phyloP scores from a whole-genome alignment of 2,888 invertebrate species.

The Drosophila pegasa region DNA sequence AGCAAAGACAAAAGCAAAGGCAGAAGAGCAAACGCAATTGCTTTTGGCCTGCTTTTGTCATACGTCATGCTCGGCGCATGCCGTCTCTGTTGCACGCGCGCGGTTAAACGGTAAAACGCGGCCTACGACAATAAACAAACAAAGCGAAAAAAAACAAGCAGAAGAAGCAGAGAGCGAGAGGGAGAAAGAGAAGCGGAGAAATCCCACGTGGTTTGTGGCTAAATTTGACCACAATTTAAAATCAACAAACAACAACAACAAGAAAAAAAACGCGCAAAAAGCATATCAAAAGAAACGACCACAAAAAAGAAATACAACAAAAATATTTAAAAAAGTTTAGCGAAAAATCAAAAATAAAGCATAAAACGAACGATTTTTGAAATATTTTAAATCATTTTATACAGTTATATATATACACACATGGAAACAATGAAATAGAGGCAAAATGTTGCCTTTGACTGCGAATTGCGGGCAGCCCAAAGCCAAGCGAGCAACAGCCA shows the following conservation, averaged over 20 bases:
- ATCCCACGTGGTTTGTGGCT: slow-evolving; percentile 32
- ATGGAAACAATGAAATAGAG: slow-evolving; percentile 29
- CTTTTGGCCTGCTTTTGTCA: slow-evolving; percentile 18
- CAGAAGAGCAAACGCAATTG: slow-evolving; percentile 18
- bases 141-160: slow-evolving; percentile 14
- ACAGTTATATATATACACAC: slow-evolving; percentile 11
- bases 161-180: slow-evolving; percentile 5
- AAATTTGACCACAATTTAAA: slow-evolving; percentile 31
- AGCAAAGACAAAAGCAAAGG: slow-evolving; percentile 13
- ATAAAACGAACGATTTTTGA: slow-evolving; percentile 1
- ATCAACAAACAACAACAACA: slow-evolving; percentile 13
- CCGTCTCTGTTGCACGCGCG: slow-evolving; percentile 33
- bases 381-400: slow-evolving; percentile 40
- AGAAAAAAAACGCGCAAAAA: slow-evolving; percentile 28
- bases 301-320: slow-evolving; percentile 21
- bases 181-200: slow-evolving; percentile 11
- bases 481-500: slow-evolving; percentile 26
- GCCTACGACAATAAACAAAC: slow-evolving; percentile 60
- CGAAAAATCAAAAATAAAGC: slow-evolving; percentile 19
- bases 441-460: slow-evolving; percentile 45
- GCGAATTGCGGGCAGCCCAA: slow-evolving; percentile 43
- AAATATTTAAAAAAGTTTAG: slow-evolving; percentile 20
- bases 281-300: slow-evolving; percentile 45
- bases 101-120: slow-evolving; percentile 44
- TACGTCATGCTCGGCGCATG: slow-evolving; percentile 35